Percentiles rank a stretch among this genome's conserved stretches.
These are phyloP conservation scores for Loripinus fragilis DNA, from an alignment of 2,888 invertebrate genomes.

Conservation along the genomic window DNA sequence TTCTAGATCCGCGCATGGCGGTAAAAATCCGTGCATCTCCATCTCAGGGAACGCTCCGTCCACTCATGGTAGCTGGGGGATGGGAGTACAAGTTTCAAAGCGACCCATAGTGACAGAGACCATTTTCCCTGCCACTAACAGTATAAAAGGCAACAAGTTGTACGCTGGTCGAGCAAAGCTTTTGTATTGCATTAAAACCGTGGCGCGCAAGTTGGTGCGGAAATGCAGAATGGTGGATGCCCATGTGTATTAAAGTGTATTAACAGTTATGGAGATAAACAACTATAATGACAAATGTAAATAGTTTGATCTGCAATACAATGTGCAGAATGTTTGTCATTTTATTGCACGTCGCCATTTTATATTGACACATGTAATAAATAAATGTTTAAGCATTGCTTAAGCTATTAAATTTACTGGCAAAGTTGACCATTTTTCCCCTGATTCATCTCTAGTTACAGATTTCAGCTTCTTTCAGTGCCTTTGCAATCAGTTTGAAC, in stretches of 20 bases:
- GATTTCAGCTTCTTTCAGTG: too few species aligned
- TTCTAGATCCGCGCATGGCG: too few species aligned
- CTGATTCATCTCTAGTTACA: too few species aligned
- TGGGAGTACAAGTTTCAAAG: too few species aligned
- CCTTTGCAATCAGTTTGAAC: too few species aligned
- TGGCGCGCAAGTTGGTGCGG: not conserved
- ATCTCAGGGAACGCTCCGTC: too few species aligned
- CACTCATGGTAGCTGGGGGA: too few species aligned
- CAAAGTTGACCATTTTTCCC: not conserved
- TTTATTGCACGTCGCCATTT: not conserved
- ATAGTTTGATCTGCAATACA: not conserved
- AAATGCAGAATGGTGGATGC: not conserved
- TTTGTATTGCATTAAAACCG: not conserved
- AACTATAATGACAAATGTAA: not conserved
- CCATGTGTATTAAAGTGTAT: not conserved
- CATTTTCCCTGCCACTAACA: too few species aligned
- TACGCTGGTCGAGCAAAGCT: not conserved
- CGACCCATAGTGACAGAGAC: too few species aligned
- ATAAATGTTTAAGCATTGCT: not conserved
- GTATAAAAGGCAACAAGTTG: not conserved
- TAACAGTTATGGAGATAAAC: too few species aligned
- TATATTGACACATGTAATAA: constrained; percentile 3
- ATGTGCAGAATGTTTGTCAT: not conserved
- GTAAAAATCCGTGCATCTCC: too few species aligned
- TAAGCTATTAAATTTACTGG: not conserved